Evolutionary conservation across 2,113 vertebrate genomes (phyloP).

Genomic region (Microcebus murinus): DNA sequence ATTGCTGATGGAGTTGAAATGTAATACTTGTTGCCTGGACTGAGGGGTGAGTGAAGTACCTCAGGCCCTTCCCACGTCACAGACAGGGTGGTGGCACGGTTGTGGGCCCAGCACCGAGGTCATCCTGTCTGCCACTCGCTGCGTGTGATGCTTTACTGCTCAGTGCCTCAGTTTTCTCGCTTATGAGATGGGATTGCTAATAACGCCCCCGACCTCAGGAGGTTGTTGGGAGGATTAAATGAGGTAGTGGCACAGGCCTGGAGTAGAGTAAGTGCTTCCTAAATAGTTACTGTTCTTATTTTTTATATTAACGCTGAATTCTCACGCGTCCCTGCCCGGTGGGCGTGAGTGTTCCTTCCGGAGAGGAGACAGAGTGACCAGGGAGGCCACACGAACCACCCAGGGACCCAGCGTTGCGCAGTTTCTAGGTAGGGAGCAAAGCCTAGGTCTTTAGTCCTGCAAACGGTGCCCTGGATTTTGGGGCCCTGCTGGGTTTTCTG

Average conservation of each 20-base stretch:
- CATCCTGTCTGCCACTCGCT: not conserved
- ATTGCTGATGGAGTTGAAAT: not conserved
- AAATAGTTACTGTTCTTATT: not conserved
- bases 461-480: not conserved
- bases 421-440: not conserved
- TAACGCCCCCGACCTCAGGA: not conserved
- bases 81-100: fast-evolving
- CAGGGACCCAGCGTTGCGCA: not conserved
- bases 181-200: not conserved
- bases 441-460: not conserved
- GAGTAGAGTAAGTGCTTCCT: not conserved
- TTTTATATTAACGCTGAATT: not conserved
- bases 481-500: not conserved
- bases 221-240: not conserved
- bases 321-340: fast-evolving
- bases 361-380: not conserved
- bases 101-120: not conserved
- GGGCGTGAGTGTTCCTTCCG: not conserved
- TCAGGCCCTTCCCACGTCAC: not conserved
- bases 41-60: not conserved
- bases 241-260: not conserved
- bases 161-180: not conserved
- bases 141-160: no score
- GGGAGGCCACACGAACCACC: not conserved
- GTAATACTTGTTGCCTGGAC: not conserved